Evolutionary conservation across 2,797 vertebrate genomes (phyloP), one percentile per base, ranked within the genome.

Genomic region (Ammospiza maritima): DNA sequence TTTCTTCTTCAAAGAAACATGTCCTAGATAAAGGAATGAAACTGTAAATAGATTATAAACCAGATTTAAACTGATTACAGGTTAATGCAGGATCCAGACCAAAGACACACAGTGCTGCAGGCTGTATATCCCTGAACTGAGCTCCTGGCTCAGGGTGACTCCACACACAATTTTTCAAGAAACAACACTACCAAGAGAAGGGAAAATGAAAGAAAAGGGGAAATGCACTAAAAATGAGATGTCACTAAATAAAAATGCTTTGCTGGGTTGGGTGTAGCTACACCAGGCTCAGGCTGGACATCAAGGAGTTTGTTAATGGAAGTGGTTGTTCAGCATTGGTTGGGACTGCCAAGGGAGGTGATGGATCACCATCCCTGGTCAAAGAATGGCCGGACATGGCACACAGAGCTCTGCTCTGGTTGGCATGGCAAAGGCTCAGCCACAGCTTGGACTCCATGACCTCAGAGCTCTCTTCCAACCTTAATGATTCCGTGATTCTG

Each of bases 1-100:
- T 90, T 95, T 93, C 79, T 95, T 91, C 83, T 91, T 94, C 67
- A 62, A 94, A 95, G 96, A 90, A 96, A 86, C 67, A 88, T 26
- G 27, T 58, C 66, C 65, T 5, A 72, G 80, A 83, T 72, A 93
- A 93, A 94, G 83, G 57, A 91, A 94, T 81, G 71, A 72, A 95
- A 87, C 3, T 86, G 76, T 34, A 95, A 94, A 90, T 36, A 48
- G 40, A 87, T 92, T 87, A 80, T 32, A 91, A 72, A 90, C 64
- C 16, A 2, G 57, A 65, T 60, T 94, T 96, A 85, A 78, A 79
- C 23, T 66, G 58, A 85, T 88, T 76, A 64, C 5, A 53, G 45
- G 64, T 61, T 82, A 70, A 79, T n/a, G 42, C 34, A 65, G n/a
- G 71, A 76, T 54, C 38, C 48, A 56, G 67, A 73, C 21, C 51